Conservation (phyloP, 2,797 vertebrate species). For the Sebastes alutus region DNA sequence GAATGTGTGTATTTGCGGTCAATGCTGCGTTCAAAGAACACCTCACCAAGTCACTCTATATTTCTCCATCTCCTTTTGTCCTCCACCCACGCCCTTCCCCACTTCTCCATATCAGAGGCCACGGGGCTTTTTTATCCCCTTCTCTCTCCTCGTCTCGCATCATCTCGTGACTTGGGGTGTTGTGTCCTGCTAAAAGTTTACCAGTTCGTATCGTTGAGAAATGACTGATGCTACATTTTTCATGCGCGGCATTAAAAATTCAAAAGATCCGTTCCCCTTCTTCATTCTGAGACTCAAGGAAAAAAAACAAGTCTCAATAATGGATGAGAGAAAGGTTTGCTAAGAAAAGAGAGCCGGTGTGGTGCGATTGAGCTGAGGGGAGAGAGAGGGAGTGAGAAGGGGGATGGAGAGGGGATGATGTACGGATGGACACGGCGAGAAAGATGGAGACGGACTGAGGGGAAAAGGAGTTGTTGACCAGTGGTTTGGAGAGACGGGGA, state of each 20-base stretch:
- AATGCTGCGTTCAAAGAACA: not conserved
- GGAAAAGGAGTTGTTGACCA: slow-evolving; percentile 10
- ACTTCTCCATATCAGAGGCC: slow-evolving; percentile 21
- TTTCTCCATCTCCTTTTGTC: not conserved
- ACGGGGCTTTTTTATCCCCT: not conserved
- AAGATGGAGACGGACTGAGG: slow-evolving; percentile 7
- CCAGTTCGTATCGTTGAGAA: slow-evolving; percentile 70
- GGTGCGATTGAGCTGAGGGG: slow-evolving; percentile 72
- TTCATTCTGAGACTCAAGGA: slow-evolving; percentile 81
- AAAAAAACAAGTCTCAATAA: slow-evolving; percentile 86
- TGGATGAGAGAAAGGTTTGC: slow-evolving; percentile 84
- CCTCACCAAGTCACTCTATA: not conserved
- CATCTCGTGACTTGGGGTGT: slow-evolving; percentile 64
- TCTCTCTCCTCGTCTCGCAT: slow-evolving; percentile 1
- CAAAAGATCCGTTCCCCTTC: slow-evolving; percentile 80
- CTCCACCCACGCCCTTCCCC: not conserved
- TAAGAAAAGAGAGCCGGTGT: slow-evolving; percentile 78
- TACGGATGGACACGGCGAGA: slow-evolving; percentile 27
- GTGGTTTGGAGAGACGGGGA: slow-evolving; percentile 12
- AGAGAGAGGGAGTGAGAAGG: not conserved
- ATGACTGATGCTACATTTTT: slow-evolving; percentile 84
- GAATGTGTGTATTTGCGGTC: not conserved
- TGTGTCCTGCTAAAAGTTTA: slow-evolving; percentile 81
- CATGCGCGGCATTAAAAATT: slow-evolving; percentile 81
- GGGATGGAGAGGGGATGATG: slow-evolving; percentile 10